Conservation (phyloP, 2,113 vertebrate genomes). For the Microcebus ravelobensis region DNA sequence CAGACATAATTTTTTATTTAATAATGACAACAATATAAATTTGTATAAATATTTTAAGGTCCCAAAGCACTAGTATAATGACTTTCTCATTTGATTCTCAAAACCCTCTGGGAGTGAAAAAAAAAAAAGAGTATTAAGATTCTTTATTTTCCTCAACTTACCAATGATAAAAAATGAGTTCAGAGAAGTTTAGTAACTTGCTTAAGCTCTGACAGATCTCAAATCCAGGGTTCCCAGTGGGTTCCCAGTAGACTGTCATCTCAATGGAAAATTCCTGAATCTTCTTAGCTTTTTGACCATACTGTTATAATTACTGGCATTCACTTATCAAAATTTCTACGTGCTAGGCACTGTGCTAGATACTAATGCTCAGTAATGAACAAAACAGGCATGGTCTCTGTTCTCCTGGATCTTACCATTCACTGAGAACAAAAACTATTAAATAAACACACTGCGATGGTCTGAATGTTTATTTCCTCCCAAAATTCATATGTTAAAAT, state of each 20-base stretch:
- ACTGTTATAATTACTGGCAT: background rate
- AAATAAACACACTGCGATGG: background rate
- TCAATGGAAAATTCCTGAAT: background rate
- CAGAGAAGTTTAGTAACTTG: background rate
- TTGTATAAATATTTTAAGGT: background rate
- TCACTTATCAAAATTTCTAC: background rate
- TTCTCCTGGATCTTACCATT: background rate
- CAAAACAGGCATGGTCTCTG: background rate
- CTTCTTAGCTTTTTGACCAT: background rate
- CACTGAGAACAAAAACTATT: background rate
- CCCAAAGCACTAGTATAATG: background rate
- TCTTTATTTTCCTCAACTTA: background rate
- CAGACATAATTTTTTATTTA: slow-evolving; percentile 17
- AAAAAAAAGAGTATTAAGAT: background rate
- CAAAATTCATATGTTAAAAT: background rate
- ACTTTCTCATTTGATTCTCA: background rate
- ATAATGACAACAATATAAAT: background rate
- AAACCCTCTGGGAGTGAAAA: background rate
- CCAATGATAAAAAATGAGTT: background rate
- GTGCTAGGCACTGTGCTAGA: background rate
- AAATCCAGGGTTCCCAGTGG: background rate
- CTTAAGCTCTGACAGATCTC: background rate
- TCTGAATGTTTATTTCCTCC: background rate
- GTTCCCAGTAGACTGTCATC: background rate
- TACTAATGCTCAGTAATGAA: background rate